A percentile compares a stretch with the other conserved stretches of the same genome.
Conservation (phyloP, 2,113 vertebrate species). For the Redunca redunca region DNA sequence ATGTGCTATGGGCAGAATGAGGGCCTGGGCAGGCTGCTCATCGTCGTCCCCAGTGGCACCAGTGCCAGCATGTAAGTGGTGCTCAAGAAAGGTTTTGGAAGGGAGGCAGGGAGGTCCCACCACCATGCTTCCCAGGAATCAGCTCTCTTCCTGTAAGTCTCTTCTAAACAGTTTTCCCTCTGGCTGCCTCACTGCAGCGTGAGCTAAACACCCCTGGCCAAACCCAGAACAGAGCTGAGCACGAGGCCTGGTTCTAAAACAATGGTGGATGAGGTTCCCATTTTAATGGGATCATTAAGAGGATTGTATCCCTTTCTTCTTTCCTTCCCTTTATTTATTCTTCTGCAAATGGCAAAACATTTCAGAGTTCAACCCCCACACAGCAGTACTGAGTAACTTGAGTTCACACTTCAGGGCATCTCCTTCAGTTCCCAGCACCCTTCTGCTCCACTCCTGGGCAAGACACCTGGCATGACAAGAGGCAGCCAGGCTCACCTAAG, state of each 20-base stretch:
- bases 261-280: not conserved
- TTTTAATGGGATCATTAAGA: not conserved
- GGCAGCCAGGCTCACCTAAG: not conserved
- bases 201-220: not conserved
- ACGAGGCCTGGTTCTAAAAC: not conserved
- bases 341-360: not conserved
- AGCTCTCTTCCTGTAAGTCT: not conserved
- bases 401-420: not conserved
- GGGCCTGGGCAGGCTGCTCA: not conserved
- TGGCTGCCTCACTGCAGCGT: not conserved
- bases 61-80: not conserved
- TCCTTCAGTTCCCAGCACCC: not conserved
- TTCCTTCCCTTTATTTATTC: not conserved
- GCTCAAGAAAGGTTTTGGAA: not conserved
- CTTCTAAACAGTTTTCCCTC: not conserved
- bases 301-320: not conserved
- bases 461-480: too few relatives aligned
- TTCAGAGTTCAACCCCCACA: not conserved
- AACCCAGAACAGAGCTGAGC: not conserved
- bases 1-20: not conserved
- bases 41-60: fast-evolving
- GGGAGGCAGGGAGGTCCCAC: not conserved
- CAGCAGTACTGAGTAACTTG: not conserved
- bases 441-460: not conserved
- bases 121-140: not conserved